phyloP scores from a whole-genome alignment of 2,888 invertebrate genomes.

The Bibio marci region DNA sequence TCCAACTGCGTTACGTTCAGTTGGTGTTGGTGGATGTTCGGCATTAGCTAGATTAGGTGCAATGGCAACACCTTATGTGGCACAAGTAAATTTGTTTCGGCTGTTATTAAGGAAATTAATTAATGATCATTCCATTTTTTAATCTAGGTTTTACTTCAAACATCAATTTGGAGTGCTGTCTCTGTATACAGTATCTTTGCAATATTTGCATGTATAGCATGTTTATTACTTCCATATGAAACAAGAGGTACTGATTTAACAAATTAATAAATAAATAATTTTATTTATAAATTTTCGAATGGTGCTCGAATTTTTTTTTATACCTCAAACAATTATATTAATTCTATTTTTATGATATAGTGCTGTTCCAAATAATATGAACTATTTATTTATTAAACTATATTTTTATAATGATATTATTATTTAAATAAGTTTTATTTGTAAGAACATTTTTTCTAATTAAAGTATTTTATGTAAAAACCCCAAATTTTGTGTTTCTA shows the following conservation, averaged over 20 bases:
- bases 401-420: too few relatives aligned
- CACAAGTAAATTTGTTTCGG: conserved; percentile 52
- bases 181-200: conserved; percentile 42
- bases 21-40: conserved; percentile 86
- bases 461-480: too few relatives aligned
- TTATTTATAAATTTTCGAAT: too few relatives aligned
- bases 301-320: too few relatives aligned
- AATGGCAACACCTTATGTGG: conserved; percentile 82
- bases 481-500: too few relatives aligned
- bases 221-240: conserved; percentile 46
- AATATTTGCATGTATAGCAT: conserved; percentile 38
- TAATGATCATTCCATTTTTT: background rate
- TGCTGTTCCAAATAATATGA: too few relatives aligned
- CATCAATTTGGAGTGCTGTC: conserved; percentile 37
- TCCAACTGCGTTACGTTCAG: conserved; percentile 71
- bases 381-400: too few relatives aligned
- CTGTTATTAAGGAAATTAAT: background rate
- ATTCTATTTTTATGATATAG: too few relatives aligned
- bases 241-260: conserved; percentile 31
- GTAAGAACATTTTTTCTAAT: too few relatives aligned
- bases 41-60: conserved; percentile 77
- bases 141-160: conserved; percentile 37
- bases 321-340: too few relatives aligned
- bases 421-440: too few relatives aligned
- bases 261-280: conserved; percentile 1